Evolutionary conservation across 1,140 invertebrate species (phyloP), one percentile per base, ranked within the genome.

Genomic region (Drosophila sturtevanti): DNA sequence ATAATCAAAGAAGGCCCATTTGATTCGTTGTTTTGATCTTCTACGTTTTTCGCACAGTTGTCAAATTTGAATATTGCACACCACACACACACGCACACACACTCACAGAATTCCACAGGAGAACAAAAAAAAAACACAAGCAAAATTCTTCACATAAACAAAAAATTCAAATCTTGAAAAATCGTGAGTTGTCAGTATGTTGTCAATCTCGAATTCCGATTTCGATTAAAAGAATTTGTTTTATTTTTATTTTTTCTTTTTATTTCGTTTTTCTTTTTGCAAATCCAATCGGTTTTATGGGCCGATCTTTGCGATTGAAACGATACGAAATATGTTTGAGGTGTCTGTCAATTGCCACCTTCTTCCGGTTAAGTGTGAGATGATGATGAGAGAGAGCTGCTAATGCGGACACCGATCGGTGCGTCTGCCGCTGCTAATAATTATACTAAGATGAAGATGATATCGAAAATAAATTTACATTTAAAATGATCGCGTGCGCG

Each of bases 31-130:
- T 86, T 87, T 79, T 82, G 84, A 87, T 73, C 59, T 68, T 22
- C 38, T 79, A 87, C 44, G 79, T 87, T 86, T 77, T 89, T 89
- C 79, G 84, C 82, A 79, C 84, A 77, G 84, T 87, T 87, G 79
- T 87, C 82, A 87, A 82, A 87, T 89, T 89, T 60, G 79, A 77
- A 79, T 89, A 87, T 86, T 87, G 73, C 67, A 70, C 37, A 56
- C 62, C 44, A 27, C 54, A 21, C 74, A 63, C 67, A 56, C 56
- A 27, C 22, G 38, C 61, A 59, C 48, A 38, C 56, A 27, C 63
- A 27, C 18, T 22, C 24, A 37, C 37, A 62, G 56, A 54, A 31
- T 31, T 31, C 27, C 77, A 78, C 81, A 73, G 77, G 48, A 76
- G 79, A 85, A 78, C 63, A 68, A 55, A 21, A n/a, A 38, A 21